A percentile compares a stretch with the other conserved stretches of the same genome.
Conservation (phyloP, 2,113 vertebrate species). For the Lepisosteus osseus region DNA sequence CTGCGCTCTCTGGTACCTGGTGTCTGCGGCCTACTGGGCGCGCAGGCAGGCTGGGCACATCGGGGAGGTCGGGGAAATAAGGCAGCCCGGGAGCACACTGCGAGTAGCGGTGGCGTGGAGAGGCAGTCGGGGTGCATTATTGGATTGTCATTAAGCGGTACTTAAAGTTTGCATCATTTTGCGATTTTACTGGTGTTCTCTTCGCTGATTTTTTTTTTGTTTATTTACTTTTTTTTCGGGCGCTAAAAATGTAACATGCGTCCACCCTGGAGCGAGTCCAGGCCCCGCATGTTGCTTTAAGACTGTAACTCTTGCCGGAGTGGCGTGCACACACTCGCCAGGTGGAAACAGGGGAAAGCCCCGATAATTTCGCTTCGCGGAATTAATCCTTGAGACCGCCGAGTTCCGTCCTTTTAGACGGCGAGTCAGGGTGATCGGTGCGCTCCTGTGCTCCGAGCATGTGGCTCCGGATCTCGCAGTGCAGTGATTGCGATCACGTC, state of each 20-base stretch:
- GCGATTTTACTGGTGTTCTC: too few relatives aligned
- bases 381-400: too few relatives aligned
- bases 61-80: not conserved
- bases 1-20: not conserved
- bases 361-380: too few relatives aligned
- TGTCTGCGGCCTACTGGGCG: not conserved
- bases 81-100: conserved; percentile 36
- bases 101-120: conserved; percentile 11
- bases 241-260: not conserved
- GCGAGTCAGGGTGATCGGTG: too few relatives aligned
- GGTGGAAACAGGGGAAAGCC: too few relatives aligned
- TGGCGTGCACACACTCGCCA: too few relatives aligned
- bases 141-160: not conserved
- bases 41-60: not conserved
- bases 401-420: too few relatives aligned
- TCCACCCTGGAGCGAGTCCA: not conserved
- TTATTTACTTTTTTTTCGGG: not conserved
- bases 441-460: too few relatives aligned
- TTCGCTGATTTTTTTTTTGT: not conserved
- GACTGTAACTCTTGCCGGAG: too few relatives aligned
- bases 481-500: too few relatives aligned
- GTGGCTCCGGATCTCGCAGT: too few relatives aligned
- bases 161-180: not conserved
- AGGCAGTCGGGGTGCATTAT: conserved; percentile 21
- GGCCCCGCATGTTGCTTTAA: not conserved